Evolutionary conservation across 1,140 invertebrate genomes (phyloP).

Genomic region (Drosophila lowei): DNA sequence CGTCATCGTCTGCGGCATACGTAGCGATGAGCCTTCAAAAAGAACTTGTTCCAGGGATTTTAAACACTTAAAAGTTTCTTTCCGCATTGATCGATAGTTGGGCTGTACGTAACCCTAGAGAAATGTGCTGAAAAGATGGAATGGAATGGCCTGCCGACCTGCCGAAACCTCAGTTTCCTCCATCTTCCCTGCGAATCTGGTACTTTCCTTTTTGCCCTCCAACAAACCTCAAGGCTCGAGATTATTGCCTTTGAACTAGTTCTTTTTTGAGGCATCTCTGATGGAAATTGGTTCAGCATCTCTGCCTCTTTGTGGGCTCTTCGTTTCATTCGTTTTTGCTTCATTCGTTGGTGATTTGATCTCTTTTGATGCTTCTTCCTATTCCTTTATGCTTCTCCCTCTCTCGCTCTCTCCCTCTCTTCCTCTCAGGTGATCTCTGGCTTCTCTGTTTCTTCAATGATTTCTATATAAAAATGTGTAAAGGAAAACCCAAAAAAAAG

Average conservation of each 20-base stretch:
- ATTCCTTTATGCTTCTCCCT: conserved; percentile 20
- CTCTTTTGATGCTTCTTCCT: conserved; percentile 26
- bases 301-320: conserved; percentile 8
- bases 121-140: too few species aligned
- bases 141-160: too few species aligned
- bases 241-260: conserved; percentile 2
- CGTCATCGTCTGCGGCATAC: background rate
- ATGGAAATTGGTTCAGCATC: conserved; percentile 4
- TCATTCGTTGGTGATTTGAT: conserved; percentile 79
- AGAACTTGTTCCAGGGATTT: conserved; percentile 4
- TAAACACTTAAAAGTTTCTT: too few species aligned
- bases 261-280: conserved; percentile 11
- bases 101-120: too few species aligned
- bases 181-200: too few species aligned
- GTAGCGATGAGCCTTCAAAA: conserved; percentile 2
- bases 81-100: too few species aligned
- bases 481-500: conserved; percentile 37
- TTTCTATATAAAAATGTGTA: conserved; percentile 59
- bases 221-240: too few species aligned
- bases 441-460: conserved; percentile 75
- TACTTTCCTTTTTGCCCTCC: too few species aligned
- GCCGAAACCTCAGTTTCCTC: too few species aligned
- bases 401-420: conserved; percentile 10
- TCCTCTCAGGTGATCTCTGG: conserved; percentile 16
- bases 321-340: conserved; percentile 46